phyloP scores from a whole-genome alignment of 1,140 invertebrate genomes.

The Acromyrmex charruanus region DNA sequence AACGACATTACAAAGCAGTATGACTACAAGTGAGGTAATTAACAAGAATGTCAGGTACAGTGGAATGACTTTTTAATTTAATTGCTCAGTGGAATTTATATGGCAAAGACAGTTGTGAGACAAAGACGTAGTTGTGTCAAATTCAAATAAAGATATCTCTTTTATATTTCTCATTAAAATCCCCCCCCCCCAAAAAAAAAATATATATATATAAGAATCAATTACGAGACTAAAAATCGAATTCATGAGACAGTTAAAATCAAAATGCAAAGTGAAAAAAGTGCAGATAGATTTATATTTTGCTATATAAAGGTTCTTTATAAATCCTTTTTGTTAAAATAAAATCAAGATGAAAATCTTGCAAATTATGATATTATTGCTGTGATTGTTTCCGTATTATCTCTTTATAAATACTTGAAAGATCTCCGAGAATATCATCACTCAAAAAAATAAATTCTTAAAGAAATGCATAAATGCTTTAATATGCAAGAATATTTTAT shows the following conservation, averaged over 20 bases:
- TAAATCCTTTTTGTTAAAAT: conserved; percentile 58
- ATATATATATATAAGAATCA: too few species aligned
- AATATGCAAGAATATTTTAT: too few species aligned
- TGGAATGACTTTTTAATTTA: conserved; percentile 3
- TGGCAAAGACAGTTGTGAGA: background rate
- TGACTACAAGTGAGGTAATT: conserved; percentile 13
- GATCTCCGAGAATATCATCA: background rate
- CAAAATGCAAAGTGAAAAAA: background rate
- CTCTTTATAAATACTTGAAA: background rate
- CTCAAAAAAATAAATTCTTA: too few species aligned
- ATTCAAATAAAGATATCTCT: conserved; percentile 36
- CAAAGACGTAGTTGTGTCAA: conserved; percentile 13
- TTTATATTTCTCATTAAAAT: too few species aligned
- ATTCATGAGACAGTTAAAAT: background rate
- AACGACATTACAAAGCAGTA: conserved; percentile 13
- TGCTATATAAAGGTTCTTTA: conserved; percentile 36
- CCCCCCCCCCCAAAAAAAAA: too few species aligned
- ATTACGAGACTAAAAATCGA: conserved; percentile 9
- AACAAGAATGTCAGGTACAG: conserved; percentile 32
- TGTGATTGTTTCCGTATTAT: background rate
- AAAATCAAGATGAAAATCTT: conserved; percentile 34
- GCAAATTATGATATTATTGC: conserved; percentile 20
- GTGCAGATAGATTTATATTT: conserved; percentile 7
- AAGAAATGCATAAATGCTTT: too few species aligned
- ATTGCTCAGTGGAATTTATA: conserved; percentile 16